Percentiles rank a stretch among this genome's conserved stretches.
Evolutionary conservation across 2,113 vertebrate species (phyloP).

Genomic region (Recurvirostra avosetta): DNA sequence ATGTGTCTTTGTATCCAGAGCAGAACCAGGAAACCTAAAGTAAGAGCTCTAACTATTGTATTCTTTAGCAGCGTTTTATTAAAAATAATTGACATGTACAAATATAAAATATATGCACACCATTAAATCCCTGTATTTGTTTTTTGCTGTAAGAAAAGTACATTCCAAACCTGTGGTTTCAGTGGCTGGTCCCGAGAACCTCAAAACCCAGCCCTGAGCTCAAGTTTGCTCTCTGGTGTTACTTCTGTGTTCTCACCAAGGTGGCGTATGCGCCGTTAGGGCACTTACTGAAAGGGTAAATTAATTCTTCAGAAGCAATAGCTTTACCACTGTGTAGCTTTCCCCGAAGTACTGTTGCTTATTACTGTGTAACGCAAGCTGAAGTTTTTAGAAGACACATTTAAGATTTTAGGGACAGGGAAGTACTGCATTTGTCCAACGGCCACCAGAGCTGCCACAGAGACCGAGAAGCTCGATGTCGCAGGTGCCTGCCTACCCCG

Average conservation of each 20-base stretch:
- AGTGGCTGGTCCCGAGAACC: background rate
- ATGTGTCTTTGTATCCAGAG: background rate
- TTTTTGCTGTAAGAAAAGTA: background rate
- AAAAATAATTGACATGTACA: background rate
- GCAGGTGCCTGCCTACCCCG: too few species aligned
- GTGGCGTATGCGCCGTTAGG: rapidly evolving
- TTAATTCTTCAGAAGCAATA: background rate
- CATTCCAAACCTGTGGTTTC: background rate
- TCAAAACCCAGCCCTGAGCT: background rate
- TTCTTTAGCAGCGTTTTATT: conserved; percentile 1
- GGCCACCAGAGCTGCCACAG: too few species aligned
- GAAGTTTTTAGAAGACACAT: background rate
- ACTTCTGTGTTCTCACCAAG: background rate
- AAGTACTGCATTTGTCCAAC: rapidly evolving
- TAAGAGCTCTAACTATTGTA: background rate
- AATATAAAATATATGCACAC: background rate
- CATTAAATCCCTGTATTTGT: background rate
- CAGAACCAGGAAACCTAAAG: background rate
- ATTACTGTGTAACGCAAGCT: background rate
- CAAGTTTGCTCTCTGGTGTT: background rate
- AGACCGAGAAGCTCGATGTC: background rate
- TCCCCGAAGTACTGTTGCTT: background rate
- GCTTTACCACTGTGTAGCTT: background rate
- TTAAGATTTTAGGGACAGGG: background rate
- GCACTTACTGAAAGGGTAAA: background rate